Base-by-base conservation (phyloP, 1,140 invertebrate species). In the Aricia agestis region DNA sequence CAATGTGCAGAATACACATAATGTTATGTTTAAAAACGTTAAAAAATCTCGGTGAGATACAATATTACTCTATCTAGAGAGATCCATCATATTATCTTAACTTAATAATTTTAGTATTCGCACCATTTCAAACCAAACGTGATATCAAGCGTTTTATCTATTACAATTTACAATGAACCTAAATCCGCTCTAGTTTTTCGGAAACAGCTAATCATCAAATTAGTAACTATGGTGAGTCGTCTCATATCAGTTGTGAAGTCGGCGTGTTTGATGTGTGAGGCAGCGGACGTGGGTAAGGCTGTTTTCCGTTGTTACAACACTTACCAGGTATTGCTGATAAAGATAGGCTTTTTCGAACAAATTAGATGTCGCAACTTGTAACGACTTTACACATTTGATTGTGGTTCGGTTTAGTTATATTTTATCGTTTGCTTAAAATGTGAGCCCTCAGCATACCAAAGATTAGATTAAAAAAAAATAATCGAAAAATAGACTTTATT, bases 281-380 rank as follows among this genome's bases (percentile, higher is more conserved):
- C 18, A 68, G 11, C 45, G 31, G 66, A 68, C 71, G 65, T 31
- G 15, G 59, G 63, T 36, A 18, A 52, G 63, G 70, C 31, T 66
- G 6, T 36, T 66, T 68, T 65, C 36, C 19, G 67, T 63, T 68
- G 59, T 63, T 71, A 42, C 45, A 61, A 66, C 45, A 52, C 11
- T 52, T 52, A 52, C 45, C 45, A 13, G 4, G 45, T 52, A 52
- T 52, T 52, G 45, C 45, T 15, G 45, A 9, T 42, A 42, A 4
- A 52, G 45, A 52, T 52, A 52, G 45, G 45, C 45, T 52, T 52
- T 52, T 52, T 52, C 45, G 45, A 52, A 52, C 45, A 52, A 52
- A 36, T 52, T 13, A 13, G 45, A 11, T 52, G 45, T 52, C 45
- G 45, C 9, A 52, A 52, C 9, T 11, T 52, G 41, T 52, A 9